A percentile compares a stretch with the other conserved stretches of the same genome.
phyloP scores from a whole-genome alignment of 2,113 vertebrate species.

The Chionis minor region DNA sequence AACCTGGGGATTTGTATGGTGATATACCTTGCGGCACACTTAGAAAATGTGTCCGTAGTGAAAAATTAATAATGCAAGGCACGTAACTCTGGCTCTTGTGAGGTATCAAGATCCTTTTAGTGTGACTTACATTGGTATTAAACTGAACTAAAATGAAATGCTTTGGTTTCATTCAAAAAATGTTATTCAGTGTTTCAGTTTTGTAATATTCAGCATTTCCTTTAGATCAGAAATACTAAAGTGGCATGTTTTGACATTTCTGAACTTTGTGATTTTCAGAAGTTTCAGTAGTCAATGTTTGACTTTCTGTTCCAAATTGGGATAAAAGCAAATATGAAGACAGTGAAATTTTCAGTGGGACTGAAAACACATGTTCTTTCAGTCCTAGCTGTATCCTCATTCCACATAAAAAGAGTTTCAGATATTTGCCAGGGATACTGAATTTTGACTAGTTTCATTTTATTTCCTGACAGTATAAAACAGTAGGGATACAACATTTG shows the following conservation, averaged over 20 bases:
- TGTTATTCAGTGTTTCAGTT: background rate
- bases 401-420: slow-evolving; percentile 50
- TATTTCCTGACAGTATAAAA: background rate
- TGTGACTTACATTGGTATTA: background rate
- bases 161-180: slow-evolving; percentile 36
- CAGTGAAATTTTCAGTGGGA: slow-evolving; percentile 54
- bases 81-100: background rate
- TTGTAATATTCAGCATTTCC: slow-evolving; percentile 32
- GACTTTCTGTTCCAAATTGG: slow-evolving; percentile 28
- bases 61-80: background rate
- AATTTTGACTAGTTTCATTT: slow-evolving; percentile 2
- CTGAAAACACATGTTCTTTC: slow-evolving; percentile 58
- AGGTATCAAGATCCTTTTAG: background rate
- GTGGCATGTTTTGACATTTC: slow-evolving; percentile 52
- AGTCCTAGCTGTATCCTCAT: background rate
- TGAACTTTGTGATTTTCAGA: slow-evolving; percentile 52
- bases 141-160: background rate
- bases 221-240: slow-evolving; percentile 49
- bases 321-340: slow-evolving; percentile 60
- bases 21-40: background rate
- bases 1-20: background rate
- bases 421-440: slow-evolving; percentile 22
- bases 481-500: background rate
- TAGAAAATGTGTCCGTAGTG: background rate
- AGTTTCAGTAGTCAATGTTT: slow-evolving; percentile 47